Evolutionary conservation across 2,113 vertebrate genomes (phyloP).

Genomic region (Cichladusa arquata): DNA sequence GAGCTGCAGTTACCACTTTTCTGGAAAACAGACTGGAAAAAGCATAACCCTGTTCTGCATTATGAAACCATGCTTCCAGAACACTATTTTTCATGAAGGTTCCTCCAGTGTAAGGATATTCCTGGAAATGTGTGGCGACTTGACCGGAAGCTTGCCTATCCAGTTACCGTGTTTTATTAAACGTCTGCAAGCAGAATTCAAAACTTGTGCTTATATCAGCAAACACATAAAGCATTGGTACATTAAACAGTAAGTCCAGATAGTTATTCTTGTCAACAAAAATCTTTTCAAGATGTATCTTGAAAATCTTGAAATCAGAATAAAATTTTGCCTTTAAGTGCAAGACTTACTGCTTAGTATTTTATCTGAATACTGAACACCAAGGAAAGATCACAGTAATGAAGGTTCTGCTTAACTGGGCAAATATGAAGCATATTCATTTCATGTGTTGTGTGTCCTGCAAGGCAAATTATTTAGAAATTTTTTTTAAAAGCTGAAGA

Average conservation of each 20-base stretch:
- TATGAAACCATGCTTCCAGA: constrained; percentile 53
- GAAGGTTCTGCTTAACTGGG: constrained; percentile 41
- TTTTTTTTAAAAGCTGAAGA: constrained; percentile 11
- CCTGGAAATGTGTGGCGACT: constrained; percentile 45
- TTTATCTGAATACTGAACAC: constrained; percentile 35
- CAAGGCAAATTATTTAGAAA: constrained; percentile 41
- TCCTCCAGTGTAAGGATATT: constrained; percentile 25
- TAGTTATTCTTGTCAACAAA: constrained; percentile 55
- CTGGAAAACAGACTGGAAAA: constrained; percentile 1
- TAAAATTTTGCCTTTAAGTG: constrained; percentile 67
- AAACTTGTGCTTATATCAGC: constrained; percentile 56
- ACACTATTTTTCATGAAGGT: neutral
- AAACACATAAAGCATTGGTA: constrained; percentile 53
- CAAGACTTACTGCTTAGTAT: constrained; percentile 56
- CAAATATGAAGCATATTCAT: constrained; percentile 29
- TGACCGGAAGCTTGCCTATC: constrained; percentile 13
- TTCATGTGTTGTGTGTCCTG: constrained; percentile 56
- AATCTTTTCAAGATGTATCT: constrained; percentile 61
- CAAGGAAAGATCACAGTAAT: neutral
- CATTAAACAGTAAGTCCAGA: constrained; percentile 54
- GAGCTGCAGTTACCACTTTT: neutral
- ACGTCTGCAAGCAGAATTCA: constrained; percentile 45
- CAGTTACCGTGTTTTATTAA: constrained; percentile 32
- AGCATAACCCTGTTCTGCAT: neutral
- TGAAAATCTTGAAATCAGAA: constrained; percentile 65